Evolutionary conservation across 2,888 invertebrate genomes (phyloP), one percentile per base, ranked within the genome.

Genomic region (Acrocera orbiculus): DNA sequence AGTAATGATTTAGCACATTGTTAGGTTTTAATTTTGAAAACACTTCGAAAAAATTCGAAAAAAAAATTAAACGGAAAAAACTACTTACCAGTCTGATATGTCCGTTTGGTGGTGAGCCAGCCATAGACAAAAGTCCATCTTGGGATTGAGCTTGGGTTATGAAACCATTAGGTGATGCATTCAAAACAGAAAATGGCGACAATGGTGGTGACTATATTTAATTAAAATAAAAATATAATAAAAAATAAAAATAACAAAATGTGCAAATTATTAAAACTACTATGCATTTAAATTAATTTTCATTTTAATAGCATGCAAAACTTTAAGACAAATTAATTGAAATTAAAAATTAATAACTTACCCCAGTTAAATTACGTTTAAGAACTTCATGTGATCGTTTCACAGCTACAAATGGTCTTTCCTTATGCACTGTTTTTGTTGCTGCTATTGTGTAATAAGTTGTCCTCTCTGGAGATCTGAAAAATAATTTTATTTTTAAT

Each of bases 381-480:
- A 40, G 44, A 38, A 58, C 54, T 42, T 65, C 66, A 48, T 70
- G 67, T 4, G 69, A 67, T 42, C 68, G 58, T 49, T 68, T 70
- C 10, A 72, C 66, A 16, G 69, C 65, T 42, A 73, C 67, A 52
- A 74, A 74, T 25, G 74, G 73, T 42, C 74, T 59, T 49, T 74
- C 74, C 36, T 47, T 47, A 30, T 41, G 41, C 36, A 42, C 44
- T 30, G 46, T 39, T 16, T 37, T 43, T 15, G 41, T 43, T n/a
- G 34, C 32, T 32, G 36, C 51, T 49, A 58, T 53, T 48, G 58
- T 59, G 45, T 58, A 54, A 52, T 59, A 59, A 49, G 56, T 57
- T n/a, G n/a, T n/a, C 48, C 56, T 56, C 48, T 56, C 59, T 17
- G 41, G 37, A 26, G 42, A 29, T 29, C 43, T 43, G 27, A 2